Percentiles rank a stretch among this genome's conserved stretches.
Conservation (phyloP, 2,888 invertebrate genomes). For the Mimumesa dahlbomi region DNA sequence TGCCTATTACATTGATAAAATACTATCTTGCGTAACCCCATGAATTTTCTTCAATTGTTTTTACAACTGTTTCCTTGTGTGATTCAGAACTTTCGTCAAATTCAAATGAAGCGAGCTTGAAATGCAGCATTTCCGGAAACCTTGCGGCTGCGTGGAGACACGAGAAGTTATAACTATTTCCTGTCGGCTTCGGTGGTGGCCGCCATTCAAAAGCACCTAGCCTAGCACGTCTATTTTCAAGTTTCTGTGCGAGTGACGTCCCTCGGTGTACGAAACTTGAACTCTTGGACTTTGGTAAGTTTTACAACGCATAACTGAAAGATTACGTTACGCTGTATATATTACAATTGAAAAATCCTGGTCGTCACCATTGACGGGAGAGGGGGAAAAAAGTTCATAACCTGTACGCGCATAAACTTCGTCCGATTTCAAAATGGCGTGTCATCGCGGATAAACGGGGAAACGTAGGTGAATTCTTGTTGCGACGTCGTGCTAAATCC, state of each 20-base stretch:
- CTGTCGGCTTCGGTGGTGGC: conserved; percentile 28
- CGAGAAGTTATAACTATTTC: conserved; percentile 25
- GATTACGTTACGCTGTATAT: no score
- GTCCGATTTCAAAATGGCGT: conserved; percentile 68
- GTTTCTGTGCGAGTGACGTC: background rate
- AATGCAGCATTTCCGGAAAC: conserved; percentile 17
- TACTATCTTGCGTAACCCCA: background rate
- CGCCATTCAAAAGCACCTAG: conserved; percentile 38
- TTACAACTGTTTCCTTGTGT: background rate
- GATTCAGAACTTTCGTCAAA: background rate
- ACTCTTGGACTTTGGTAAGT: conserved; percentile 58
- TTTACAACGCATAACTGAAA: conserved; percentile 16
- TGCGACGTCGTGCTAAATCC: conserved; percentile 31
- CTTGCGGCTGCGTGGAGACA: conserved; percentile 20
- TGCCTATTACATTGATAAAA: background rate
- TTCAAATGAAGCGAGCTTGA: conserved; percentile 15
- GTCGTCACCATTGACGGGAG: no score
- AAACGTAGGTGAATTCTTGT: conserved; percentile 23
- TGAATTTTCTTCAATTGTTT: background rate
- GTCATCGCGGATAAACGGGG: conserved; percentile 37
- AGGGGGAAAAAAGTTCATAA: conserved; percentile 55
- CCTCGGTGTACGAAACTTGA: background rate
- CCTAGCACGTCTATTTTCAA: conserved; percentile 1
- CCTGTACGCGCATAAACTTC: conserved; percentile 49
- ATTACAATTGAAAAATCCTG: no score